Percentiles rank a stretch among this genome's conserved stretches.
Conservation (phyloP, 2,797 vertebrate genomes). For the Synanceia verrucosa region DNA sequence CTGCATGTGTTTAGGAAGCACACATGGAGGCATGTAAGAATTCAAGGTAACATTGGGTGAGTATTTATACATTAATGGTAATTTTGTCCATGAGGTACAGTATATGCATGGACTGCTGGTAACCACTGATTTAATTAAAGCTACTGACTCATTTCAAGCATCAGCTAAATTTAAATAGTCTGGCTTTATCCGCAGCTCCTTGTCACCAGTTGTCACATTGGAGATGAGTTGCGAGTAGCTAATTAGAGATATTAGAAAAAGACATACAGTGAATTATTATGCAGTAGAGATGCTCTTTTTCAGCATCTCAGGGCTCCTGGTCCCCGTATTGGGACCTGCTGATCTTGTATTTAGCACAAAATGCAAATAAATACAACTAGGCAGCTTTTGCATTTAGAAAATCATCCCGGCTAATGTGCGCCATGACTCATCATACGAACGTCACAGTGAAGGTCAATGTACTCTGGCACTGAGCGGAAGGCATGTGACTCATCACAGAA, state of each 20-base stretch:
- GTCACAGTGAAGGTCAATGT: slow-evolving; percentile 70
- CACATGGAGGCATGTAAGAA: not conserved
- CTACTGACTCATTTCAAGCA: not conserved
- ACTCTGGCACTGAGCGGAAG: slow-evolving; percentile 50
- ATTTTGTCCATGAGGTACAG: not conserved
- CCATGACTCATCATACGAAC: slow-evolving; percentile 73
- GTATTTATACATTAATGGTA: not conserved
- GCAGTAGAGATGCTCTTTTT: too few species aligned
- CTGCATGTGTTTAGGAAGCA: not conserved
- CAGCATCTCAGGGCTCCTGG: not conserved
- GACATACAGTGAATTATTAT: not conserved
- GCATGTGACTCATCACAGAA: slow-evolving; percentile 70
- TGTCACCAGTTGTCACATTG: not conserved
- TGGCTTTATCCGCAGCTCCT: not conserved
- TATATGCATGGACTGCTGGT: not conserved
- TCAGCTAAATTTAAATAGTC: not conserved
- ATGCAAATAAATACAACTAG: slow-evolving; percentile 7
- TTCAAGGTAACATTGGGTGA: not conserved
- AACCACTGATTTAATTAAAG: slow-evolving; percentile 9
- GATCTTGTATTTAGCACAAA: not conserved
- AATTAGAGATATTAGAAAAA: not conserved
- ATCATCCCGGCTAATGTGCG: slow-evolving; percentile 50
- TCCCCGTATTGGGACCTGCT: not conserved
- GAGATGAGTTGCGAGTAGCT: not conserved
- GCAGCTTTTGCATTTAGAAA: slow-evolving; percentile 44